phyloP scores from a whole-genome alignment of 2,113 vertebrate species.

The Boleophthalmus pectinirostris region DNA sequence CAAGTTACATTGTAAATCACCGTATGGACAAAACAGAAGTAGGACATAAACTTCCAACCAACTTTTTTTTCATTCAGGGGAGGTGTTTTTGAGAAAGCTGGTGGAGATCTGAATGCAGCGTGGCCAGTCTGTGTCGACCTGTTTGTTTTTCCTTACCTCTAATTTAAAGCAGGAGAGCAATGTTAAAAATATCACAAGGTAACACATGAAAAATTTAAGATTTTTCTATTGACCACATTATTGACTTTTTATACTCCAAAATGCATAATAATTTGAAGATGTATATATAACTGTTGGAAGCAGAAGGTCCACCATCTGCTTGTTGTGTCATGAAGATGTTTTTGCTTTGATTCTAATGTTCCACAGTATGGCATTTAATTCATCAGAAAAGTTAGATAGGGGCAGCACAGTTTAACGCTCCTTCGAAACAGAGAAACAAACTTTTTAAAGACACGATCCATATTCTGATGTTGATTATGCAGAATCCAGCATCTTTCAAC shows the following conservation, averaged over 20 bases:
- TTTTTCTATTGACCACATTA: not conserved
- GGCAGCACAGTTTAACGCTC: too few relatives aligned
- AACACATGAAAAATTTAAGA: conserved; percentile 20
- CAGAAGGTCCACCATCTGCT: too few relatives aligned
- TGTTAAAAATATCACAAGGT: not conserved
- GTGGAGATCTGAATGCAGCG: conserved; percentile 10
- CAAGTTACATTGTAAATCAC: conserved; percentile 34
- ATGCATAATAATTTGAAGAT: not conserved
- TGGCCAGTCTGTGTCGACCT: not conserved
- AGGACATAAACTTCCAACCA: not conserved
- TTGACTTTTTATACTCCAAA: not conserved
- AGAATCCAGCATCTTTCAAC: too few relatives aligned
- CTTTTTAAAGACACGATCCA: too few relatives aligned
- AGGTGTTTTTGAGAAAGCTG: conserved; percentile 3
- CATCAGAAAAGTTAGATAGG: too few relatives aligned
- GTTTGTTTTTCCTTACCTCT: conserved; percentile 14
- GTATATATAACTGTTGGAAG: too few relatives aligned
- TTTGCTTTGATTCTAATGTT: too few relatives aligned
- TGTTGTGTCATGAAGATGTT: too few relatives aligned
- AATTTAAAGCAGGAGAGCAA: conserved; percentile 34
- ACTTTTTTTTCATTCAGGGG: not conserved
- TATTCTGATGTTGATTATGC: too few relatives aligned
- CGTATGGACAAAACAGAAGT: conserved; percentile 18
- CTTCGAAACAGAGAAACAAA: too few relatives aligned
- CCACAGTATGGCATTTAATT: too few relatives aligned